Base-by-base conservation (phyloP, 2,888 invertebrate genomes). In the Macrophya alboannulata region DNA sequence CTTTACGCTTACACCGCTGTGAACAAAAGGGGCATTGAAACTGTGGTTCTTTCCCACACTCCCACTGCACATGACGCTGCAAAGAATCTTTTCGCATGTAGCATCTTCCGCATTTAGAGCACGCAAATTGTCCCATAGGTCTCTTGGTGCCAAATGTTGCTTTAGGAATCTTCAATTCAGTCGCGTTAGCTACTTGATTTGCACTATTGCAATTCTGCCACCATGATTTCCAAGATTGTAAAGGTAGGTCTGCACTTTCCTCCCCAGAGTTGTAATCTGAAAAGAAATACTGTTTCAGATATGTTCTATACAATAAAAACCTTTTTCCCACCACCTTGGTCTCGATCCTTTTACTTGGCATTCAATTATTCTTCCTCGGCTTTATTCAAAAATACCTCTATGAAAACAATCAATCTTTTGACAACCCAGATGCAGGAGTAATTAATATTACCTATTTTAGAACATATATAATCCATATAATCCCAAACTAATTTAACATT, bases 41-140 rank as follows among this genome's bases (percentile, higher is more conserved):
- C 77, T 93, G 92, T 4, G 95, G 94, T 85, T 94, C 94, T 87
- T 94, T 94, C 84, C 94, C 94, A 88, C 95, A 95, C 86, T 95
- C 95, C 93, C 94, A 94, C 48, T 93, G 94, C 89, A 94, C 93
- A 88, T 96, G 96, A 10, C 96, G 94, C 88, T 95, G 95, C 86
- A 96, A 91, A 86, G 96, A 96, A 17, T 96, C 95, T 90, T 95
- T 95, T 72, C 95, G 94, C 90, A 95, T 94, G 91, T 96, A 96
- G 86, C 94, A 95, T 92, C 95, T 95, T 88, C 94, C 94, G 88
- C 96, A 96, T 74, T 94, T 94, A 84, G 92, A 91, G 90, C 96
- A 96, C 31, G 93, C 93, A 89, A 95, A 95, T 86, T 95, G 94
- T 85, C 94, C 93, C 25, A 89, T 89, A 25, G 88, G 86, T 51